These are phyloP conservation scores for Cecidostiba fungosa DNA, from an alignment of 2,888 invertebrate species.

Conservation along the genomic window DNA sequence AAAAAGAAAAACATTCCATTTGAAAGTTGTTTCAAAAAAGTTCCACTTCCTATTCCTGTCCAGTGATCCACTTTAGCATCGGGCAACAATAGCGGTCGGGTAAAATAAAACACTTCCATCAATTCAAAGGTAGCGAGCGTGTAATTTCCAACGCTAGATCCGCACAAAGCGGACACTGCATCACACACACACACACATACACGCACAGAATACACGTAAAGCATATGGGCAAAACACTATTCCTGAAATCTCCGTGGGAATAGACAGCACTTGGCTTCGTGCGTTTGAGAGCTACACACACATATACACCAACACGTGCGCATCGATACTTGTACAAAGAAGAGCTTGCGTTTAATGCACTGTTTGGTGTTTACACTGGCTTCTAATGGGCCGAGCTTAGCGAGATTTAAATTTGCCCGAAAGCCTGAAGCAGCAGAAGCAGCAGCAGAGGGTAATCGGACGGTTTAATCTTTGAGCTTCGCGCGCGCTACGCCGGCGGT, in stretches of 20 bases:
- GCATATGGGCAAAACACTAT: constrained; percentile 60
- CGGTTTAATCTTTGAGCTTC: constrained; percentile 74
- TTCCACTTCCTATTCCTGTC: constrained; percentile 51
- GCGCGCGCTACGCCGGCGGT: constrained; percentile 57
- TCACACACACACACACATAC: neutral
- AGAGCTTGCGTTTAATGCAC: constrained; percentile 74
- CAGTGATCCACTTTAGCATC: constrained; percentile 48
- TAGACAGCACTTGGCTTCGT: constrained; percentile 76
- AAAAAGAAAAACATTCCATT: constrained; percentile 47
- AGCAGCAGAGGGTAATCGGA: constrained; percentile 67
- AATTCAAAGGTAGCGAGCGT: constrained; percentile 63
- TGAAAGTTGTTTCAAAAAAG: constrained; percentile 40
- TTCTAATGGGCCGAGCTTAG: constrained; percentile 79
- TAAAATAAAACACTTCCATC: constrained; percentile 59
- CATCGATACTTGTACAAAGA: neutral
- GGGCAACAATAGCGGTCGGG: constrained; percentile 40
- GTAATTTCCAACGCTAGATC: constrained; percentile 60
- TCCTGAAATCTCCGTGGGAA: constrained; percentile 79
- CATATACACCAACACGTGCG: neutral
- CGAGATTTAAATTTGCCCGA: constrained; percentile 79
- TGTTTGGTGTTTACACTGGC: constrained; percentile 79
- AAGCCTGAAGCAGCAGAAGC: constrained; percentile 40
- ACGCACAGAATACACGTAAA: constrained; percentile 31
- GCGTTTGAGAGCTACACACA: constrained; percentile 70
- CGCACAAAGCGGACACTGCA: constrained; percentile 42